Evolutionary conservation across 1,140 invertebrate species (phyloP).

Genomic region (Drosophila burlai): DNA sequence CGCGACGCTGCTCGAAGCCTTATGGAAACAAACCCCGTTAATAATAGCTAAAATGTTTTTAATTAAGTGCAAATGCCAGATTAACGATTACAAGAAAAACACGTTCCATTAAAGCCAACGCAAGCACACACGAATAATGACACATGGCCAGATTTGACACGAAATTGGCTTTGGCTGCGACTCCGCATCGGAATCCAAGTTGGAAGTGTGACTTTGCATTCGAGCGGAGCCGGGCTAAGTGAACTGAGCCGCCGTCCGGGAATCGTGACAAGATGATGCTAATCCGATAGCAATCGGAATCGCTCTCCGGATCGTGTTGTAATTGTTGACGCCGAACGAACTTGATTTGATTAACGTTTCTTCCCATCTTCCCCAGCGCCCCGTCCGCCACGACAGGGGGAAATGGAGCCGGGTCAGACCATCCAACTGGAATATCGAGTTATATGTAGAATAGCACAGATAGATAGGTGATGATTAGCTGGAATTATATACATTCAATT

Average conservation of each 20-base stretch:
- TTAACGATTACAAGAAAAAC: conserved; percentile 84
- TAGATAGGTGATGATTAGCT: conserved; percentile 22
- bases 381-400: neutral
- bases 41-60: conserved; percentile 84
- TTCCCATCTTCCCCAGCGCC: neutral
- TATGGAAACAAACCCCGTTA: conserved; percentile 60
- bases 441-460: conserved; percentile 12
- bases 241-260: conserved; percentile 30
- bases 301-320: conserved; percentile 62
- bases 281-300: conserved; percentile 52
- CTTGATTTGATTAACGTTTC: conserved; percentile 56
- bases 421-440: conserved; percentile 39
- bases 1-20: conserved; percentile 8
- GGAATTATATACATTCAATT: conserved; percentile 9
- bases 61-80: conserved; percentile 84
- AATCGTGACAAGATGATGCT: conserved; percentile 55
- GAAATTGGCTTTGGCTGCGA: conserved; percentile 45
- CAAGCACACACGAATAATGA: conserved; percentile 42
- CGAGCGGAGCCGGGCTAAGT: conserved; percentile 30
- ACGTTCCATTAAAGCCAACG: conserved; percentile 77
- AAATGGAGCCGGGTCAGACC: conserved; percentile 17
- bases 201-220: conserved; percentile 61
- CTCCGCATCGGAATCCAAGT: conserved; percentile 33
- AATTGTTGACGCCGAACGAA: conserved; percentile 64
- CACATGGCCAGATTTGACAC: conserved; percentile 39